These are phyloP conservation scores for Neelides sp. DNA, from an alignment of 1,140 invertebrate genomes.

Conservation along the genomic window DNA sequence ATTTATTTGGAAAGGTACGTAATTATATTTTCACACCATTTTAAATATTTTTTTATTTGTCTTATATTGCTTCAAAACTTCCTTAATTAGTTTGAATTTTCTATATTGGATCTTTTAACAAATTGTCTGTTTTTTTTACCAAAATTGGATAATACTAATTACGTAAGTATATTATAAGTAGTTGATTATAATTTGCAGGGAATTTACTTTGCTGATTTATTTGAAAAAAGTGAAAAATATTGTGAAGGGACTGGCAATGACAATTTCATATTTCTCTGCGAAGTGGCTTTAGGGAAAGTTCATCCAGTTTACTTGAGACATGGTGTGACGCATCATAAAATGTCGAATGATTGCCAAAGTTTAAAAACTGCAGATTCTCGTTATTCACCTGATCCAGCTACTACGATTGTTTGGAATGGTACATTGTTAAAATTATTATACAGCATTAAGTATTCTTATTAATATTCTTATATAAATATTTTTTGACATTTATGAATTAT, in stretches of 20 bases:
- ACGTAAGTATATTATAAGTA: too few relatives aligned
- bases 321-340: not conserved
- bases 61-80: not conserved
- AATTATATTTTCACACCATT: constrained; percentile 5
- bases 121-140: not conserved
- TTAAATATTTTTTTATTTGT: not conserved
- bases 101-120: not conserved
- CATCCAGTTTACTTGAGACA: constrained; percentile 1
- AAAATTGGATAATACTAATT: too few relatives aligned
- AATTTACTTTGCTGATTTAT: constrained; percentile 38
- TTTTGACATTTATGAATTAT: too few relatives aligned
- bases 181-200: too few relatives aligned
- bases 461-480: not conserved
- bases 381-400: constrained; percentile 16
- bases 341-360: constrained; percentile 9
- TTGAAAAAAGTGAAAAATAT: constrained; percentile 34
- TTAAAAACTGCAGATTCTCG: constrained; percentile 20
- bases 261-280: constrained; percentile 23
- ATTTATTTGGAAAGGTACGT: constrained; percentile 35
- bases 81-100: not conserved
- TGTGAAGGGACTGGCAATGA: not conserved
- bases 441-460: not conserved
- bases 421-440: constrained; percentile 4
- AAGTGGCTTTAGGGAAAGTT: constrained; percentile 26
- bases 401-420: constrained; percentile 26